Evolutionary conservation across 2,797 vertebrate species (phyloP).

Genomic region (Enteromius mattozi): DNA sequence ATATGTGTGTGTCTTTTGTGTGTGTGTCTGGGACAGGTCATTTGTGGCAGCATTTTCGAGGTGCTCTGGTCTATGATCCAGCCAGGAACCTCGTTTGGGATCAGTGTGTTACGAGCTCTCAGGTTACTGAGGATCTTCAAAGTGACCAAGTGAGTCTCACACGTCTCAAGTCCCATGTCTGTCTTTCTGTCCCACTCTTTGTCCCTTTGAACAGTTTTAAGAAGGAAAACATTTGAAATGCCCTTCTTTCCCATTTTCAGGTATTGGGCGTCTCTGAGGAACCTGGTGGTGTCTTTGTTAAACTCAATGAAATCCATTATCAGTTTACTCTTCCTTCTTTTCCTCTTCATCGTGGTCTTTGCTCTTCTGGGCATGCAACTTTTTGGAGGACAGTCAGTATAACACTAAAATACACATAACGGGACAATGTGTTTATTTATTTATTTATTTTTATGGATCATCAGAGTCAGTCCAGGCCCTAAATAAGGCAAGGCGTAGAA

Average conservation of each 20-base stretch:
- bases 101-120: conserved; percentile 97
- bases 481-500: neutral
- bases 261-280: conserved; percentile 96
- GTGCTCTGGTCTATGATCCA: conserved; percentile 95
- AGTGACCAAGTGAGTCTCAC: conserved; percentile 92
- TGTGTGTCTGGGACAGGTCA: conserved; percentile 80
- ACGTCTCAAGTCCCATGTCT: neutral
- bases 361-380: conserved; percentile 97
- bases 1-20: conserved; percentile 32
- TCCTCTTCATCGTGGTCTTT: conserved; percentile 98
- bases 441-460: neutral
- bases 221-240: neutral
- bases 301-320: conserved; percentile 99
- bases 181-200: conserved; percentile 29
- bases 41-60: conserved; percentile 96
- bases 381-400: conserved; percentile 95
- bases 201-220: neutral
- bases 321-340: conserved; percentile 96
- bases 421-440: neutral
- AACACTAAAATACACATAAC: neutral
- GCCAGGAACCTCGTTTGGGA: conserved; percentile 95
- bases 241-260: conserved; percentile 68
- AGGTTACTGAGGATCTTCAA: conserved; percentile 98
- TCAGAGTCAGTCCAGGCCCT: too few species aligned
- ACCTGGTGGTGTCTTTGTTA: conserved; percentile 94